A percentile compares a stretch with the other conserved stretches of the same genome.
phyloP scores from a whole-genome alignment of 2,888 invertebrate genomes.

The Parnassius mnemosyne region DNA sequence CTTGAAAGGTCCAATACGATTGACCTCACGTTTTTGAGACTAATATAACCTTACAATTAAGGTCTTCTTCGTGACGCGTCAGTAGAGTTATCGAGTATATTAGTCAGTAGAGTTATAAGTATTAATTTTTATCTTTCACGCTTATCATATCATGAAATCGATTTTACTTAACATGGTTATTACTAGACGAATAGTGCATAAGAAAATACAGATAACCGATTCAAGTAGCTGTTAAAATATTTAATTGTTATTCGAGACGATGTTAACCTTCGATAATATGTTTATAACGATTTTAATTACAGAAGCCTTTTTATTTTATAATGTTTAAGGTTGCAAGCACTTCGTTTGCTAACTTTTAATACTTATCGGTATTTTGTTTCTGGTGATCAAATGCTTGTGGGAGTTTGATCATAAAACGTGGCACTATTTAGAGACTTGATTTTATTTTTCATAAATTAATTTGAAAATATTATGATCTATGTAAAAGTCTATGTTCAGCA shows the following conservation, averaged over 20 bases:
- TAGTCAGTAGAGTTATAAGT: conserved; percentile 41
- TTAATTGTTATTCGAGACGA: too few species aligned
- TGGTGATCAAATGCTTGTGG: too few species aligned
- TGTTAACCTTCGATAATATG: too few species aligned
- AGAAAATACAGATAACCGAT: neutral
- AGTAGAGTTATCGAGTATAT: conserved; percentile 40
- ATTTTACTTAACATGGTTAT: neutral
- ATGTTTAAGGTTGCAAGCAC: neutral
- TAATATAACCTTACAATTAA: conserved; percentile 56
- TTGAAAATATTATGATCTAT: too few species aligned
- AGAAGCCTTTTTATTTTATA: neutral
- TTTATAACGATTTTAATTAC: neutral
- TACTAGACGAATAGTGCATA: neutral
- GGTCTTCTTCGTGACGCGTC: conserved; percentile 53
- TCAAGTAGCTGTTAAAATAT: conserved; percentile 3
- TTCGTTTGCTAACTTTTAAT: too few species aligned
- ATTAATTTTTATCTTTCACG: conserved; percentile 27
- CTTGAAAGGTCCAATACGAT: conserved; percentile 40
- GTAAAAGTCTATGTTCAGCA: too few species aligned
- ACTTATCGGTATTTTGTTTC: too few species aligned
- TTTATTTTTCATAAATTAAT: too few species aligned
- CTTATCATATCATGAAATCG: conserved; percentile 12
- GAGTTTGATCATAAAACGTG: too few species aligned
- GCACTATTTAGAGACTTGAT: too few species aligned
- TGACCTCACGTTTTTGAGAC: conserved; percentile 57